A percentile compares a stretch with the other conserved stretches of the same genome.
These are phyloP conservation scores for Xenopus tropicalis DNA, from an alignment of 2,113 vertebrate genomes.

Conservation along the genomic window DNA sequence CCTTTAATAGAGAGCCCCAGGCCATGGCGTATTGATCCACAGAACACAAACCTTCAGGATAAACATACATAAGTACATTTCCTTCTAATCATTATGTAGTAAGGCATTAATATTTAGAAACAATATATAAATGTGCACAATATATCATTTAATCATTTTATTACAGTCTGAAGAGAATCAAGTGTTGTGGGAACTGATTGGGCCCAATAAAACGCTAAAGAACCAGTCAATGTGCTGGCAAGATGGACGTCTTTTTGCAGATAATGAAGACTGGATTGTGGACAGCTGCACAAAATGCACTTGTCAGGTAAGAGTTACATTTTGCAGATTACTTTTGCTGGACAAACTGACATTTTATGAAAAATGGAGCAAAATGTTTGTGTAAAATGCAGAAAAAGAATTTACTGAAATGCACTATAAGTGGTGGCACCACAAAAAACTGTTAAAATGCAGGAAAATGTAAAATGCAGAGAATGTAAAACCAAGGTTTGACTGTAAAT, in stretches of 20 bases:
- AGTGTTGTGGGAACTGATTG: slow-evolving; percentile 86
- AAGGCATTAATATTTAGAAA: too few species aligned
- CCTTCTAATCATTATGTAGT: too few species aligned
- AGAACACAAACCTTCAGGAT: too few species aligned
- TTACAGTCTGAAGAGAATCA: slow-evolving; percentile 88
- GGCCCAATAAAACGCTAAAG: slow-evolving; percentile 76
- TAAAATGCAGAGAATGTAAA: too few species aligned
- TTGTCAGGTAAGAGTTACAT: slow-evolving; percentile 76
- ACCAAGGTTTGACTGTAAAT: too few species aligned
- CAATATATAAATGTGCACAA: too few species aligned
- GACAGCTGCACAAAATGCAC: slow-evolving; percentile 95
- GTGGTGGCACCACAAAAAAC: too few species aligned
- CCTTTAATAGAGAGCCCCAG: too few species aligned
- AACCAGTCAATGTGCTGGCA: slow-evolving; percentile 93
- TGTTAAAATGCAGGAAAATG: too few species aligned
- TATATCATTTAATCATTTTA: neutral
- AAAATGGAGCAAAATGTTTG: neutral
- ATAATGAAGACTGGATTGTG: slow-evolving; percentile 94
- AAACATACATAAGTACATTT: too few species aligned
- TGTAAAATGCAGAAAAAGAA: neutral
- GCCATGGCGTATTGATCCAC: too few species aligned
- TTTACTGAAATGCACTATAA: too few species aligned
- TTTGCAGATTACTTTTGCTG: neutral
- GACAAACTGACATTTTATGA: neutral
- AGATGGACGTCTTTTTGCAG: slow-evolving; percentile 87